These are phyloP conservation scores for Drosophila siamana DNA, from an alignment of 2,888 invertebrate genomes.

Conservation along the genomic window DNA sequence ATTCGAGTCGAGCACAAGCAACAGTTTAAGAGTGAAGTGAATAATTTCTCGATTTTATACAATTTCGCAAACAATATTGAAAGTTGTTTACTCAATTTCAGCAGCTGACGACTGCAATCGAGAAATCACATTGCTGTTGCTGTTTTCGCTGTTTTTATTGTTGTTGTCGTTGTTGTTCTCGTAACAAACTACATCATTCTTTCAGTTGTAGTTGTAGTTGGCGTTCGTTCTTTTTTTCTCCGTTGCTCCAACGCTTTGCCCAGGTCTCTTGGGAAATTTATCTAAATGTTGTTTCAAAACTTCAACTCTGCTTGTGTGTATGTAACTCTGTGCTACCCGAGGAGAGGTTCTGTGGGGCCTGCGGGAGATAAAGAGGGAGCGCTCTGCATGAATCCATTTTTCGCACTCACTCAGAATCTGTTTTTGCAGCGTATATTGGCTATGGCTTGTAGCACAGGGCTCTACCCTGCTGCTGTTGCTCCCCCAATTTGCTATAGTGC, in stretches of 20 bases:
- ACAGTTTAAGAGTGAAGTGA: not conserved
- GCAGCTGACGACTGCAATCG: conserved; percentile 32
- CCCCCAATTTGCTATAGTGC: conserved; percentile 19
- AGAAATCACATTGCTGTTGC: conserved; percentile 15
- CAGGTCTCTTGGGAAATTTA: conserved; percentile 80
- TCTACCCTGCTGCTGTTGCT: not conserved
- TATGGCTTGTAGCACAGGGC: conserved; percentile 8
- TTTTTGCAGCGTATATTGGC: conserved; percentile 55
- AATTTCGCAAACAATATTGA: not conserved
- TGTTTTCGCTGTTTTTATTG: conserved; percentile 9
- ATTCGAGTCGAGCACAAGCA: not conserved
- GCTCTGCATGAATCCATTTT: conserved; percentile 56
- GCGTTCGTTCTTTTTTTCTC: conserved; percentile 4
- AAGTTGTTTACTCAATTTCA: conserved; percentile 15
- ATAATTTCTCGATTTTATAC: not conserved
- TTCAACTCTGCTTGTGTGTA: conserved; percentile 60
- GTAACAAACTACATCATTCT: conserved; percentile 55
- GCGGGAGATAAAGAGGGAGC: not conserved
- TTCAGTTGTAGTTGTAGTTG: conserved; percentile 18
- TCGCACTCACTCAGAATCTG: conserved; percentile 76
- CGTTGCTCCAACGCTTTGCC: conserved; percentile 22
- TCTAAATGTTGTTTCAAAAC: conserved; percentile 83
- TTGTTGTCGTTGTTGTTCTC: conserved; percentile 21
- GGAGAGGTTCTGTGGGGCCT: too few relatives aligned
- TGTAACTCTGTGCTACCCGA: not conserved